phyloP scores from a whole-genome alignment of 2,797 vertebrate species.

The Dermochelys coriacea region DNA sequence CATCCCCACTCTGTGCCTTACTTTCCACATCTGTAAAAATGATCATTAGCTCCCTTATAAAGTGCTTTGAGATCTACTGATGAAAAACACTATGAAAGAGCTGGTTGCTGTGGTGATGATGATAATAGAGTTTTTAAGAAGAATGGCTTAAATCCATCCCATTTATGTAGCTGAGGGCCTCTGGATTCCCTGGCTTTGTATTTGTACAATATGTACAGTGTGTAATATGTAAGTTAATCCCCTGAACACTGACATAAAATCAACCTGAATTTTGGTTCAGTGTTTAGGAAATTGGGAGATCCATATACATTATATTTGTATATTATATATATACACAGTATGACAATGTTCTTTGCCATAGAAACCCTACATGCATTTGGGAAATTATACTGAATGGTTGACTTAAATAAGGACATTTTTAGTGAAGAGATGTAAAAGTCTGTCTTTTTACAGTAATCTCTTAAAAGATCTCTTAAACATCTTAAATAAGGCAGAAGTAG shows the following conservation, averaged over 20 bases:
- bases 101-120: no score
- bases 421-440: not conserved
- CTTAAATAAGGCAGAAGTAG: not conserved
- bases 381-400: not conserved
- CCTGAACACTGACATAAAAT: not conserved
- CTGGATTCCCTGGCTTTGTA: not conserved
- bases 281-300: not conserved
- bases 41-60: no score
- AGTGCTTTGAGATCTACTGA: no score
- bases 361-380: not conserved
- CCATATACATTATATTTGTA: not conserved
- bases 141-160: not conserved
- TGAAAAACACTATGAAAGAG: no score
- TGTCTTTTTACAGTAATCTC: not conserved
- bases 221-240: not conserved
- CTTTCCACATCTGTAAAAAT: no score
- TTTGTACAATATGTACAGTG: not conserved
- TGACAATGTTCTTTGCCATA: not conserved
- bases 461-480: no score
- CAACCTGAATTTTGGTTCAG: not conserved
- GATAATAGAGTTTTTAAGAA: not conserved
- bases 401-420: not conserved
- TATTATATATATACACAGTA: no score
- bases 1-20: no score
- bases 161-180: not conserved